phyloP scores from a whole-genome alignment of 2,888 invertebrate species.

The Drosophila seclusa region DNA sequence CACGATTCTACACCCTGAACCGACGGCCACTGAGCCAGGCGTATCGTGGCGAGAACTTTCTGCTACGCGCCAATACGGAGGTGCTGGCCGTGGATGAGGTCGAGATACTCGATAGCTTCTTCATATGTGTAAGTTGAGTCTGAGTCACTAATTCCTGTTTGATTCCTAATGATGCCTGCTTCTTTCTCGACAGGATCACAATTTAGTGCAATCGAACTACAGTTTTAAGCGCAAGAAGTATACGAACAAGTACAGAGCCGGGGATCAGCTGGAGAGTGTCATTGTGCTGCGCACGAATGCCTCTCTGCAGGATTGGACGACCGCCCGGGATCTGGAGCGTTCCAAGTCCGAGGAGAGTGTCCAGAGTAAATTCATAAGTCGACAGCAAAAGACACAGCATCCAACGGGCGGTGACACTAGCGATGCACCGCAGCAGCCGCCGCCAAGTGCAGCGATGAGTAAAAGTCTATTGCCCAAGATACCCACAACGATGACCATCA shows the following conservation, averaged over 20 bases:
- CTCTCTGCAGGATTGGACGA: slow-evolving; percentile 81
- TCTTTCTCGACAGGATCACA: slow-evolving; percentile 81
- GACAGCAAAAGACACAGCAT: slow-evolving; percentile 46
- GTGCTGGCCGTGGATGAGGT: slow-evolving; percentile 81
- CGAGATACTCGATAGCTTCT: slow-evolving; percentile 84
- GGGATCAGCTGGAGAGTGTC: slow-evolving; percentile 83
- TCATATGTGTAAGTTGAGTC: slow-evolving; percentile 83
- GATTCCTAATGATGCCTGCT: background rate
- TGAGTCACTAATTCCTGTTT: no score
- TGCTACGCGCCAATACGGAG: slow-evolving; percentile 83
- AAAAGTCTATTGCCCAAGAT: slow-evolving; percentile 82
- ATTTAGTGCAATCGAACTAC: slow-evolving; percentile 84
- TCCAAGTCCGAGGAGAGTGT: slow-evolving; percentile 61
- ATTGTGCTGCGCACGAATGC: slow-evolving; percentile 83
- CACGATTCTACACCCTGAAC: slow-evolving; percentile 84
- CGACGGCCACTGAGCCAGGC: slow-evolving; percentile 81
- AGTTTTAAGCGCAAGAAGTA: slow-evolving; percentile 84
- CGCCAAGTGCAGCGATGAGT: slow-evolving; percentile 48
- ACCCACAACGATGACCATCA: slow-evolving; percentile 84
- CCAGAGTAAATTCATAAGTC: slow-evolving; percentile 50
- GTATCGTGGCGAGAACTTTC: slow-evolving; percentile 84
- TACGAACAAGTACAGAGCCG: slow-evolving; percentile 77
- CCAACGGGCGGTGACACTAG: slow-evolving; percentile 11
- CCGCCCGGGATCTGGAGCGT: slow-evolving; percentile 77
- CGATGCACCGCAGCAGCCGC: slow-evolving; percentile 11